A percentile compares a stretch with the other conserved stretches of the same genome.
phyloP scores from a whole-genome alignment of 2,113 vertebrate species.

The Paradisaea rubra region DNA sequence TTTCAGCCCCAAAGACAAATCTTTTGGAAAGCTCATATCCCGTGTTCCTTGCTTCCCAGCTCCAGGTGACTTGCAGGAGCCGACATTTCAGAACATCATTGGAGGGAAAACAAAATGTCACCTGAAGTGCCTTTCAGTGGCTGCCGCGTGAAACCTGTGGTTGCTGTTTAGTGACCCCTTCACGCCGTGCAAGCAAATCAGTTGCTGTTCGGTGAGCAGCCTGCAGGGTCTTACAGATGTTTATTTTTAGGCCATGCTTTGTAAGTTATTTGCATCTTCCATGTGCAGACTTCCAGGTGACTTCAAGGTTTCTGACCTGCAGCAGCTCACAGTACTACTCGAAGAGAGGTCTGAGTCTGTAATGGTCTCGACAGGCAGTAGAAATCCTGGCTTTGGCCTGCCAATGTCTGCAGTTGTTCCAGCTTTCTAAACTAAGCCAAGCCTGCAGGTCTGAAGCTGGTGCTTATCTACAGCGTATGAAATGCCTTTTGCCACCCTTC shows the following conservation, averaged over 20 bases:
- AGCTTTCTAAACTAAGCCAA: not conserved
- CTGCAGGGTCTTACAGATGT: not conserved
- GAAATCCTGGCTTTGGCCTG: not conserved
- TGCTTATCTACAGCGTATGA: not conserved
- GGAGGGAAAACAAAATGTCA: not conserved
- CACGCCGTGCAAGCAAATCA: not conserved
- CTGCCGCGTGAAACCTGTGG: not conserved
- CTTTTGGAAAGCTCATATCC: not conserved
- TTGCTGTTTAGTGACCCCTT: not conserved
- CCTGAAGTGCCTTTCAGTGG: not conserved
- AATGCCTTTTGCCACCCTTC: not conserved
- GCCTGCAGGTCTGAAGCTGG: not conserved
- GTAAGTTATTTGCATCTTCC: not conserved
- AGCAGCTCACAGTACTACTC: not conserved
- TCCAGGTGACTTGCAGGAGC: not conserved
- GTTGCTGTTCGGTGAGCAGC: not conserved
- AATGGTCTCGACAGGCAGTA: not conserved
- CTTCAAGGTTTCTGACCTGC: not conserved
- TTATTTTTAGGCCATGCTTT: not conserved
- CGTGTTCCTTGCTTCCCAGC: not conserved
- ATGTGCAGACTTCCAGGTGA: not conserved
- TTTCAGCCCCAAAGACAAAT: not conserved
- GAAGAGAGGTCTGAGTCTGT: not conserved
- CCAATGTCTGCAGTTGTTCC: not conserved
- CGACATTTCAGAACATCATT: not conserved